Conservation (phyloP, 2,113 vertebrate species). For the Nycticryphes semicollaris region DNA sequence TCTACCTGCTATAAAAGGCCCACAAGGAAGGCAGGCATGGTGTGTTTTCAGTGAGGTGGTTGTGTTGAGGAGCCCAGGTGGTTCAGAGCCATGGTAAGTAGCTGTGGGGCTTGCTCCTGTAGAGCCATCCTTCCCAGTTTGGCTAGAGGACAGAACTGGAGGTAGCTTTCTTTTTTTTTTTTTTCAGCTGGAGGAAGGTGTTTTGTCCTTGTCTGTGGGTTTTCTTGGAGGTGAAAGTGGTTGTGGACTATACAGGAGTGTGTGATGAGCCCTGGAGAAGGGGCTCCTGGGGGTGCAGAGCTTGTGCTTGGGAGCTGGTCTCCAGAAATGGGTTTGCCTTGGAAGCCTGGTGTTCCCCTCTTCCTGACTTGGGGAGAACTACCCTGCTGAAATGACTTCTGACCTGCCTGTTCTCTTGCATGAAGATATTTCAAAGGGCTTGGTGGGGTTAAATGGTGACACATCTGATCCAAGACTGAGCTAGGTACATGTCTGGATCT, state of each 20-base stretch:
- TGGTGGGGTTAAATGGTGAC: not conserved
- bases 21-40: accelerated
- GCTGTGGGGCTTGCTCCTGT: not conserved
- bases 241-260: too few relatives aligned
- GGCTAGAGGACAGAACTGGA: not conserved
- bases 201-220: not conserved
- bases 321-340: not conserved
- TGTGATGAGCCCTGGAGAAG: not conserved
- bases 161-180: not conserved
- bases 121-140: accelerated
- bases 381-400: not conserved
- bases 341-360: accelerated
- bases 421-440: not conserved
- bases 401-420: accelerated
- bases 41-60: accelerated
- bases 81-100: not conserved
- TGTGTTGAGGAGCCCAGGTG: not conserved
- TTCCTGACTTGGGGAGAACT: not conserved
- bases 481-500: not conserved
- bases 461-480: not conserved
- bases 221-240: not conserved
- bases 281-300: not conserved
- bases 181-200: not conserved
- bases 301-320: not conserved
- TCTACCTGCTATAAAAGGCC: not conserved